phyloP scores from a whole-genome alignment of 2,797 vertebrate species.

The Cyclura pinguis region DNA sequence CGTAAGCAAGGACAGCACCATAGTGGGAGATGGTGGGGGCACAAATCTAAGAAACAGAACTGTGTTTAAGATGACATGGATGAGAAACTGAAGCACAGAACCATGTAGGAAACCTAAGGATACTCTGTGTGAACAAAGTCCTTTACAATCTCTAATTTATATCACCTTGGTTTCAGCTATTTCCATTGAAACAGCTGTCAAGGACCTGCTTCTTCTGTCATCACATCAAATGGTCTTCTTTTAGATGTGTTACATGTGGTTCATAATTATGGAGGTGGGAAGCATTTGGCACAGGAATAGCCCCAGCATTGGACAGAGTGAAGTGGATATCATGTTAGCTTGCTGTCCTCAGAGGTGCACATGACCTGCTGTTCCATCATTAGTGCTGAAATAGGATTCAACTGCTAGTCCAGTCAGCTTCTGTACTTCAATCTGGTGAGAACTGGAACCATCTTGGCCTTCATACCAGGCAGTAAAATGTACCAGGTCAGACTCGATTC shows the following conservation, averaged over 20 bases:
- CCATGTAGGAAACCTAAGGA: conserved; percentile 15
- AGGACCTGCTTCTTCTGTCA: background rate
- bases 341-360: background rate
- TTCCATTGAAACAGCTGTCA: background rate
- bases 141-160: conserved; percentile 28
- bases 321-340: too few relatives aligned
- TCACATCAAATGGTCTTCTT: conserved; percentile 16
- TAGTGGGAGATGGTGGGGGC: background rate
- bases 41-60: conserved; percentile 8
- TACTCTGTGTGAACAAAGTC: conserved; percentile 10
- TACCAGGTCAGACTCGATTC: background rate
- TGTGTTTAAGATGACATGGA: conserved; percentile 13
- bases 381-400: too few relatives aligned
- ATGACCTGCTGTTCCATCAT: background rate
- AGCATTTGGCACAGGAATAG: background rate
- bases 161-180: background rate
- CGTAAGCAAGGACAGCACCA: background rate
- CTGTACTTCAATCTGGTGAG: background rate
- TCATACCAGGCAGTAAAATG: background rate
- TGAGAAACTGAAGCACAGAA: conserved; percentile 28
- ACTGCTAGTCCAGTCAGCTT: background rate
- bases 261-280: background rate
- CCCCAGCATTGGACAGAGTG: background rate
- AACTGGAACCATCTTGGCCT: background rate
- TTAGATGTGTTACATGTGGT: background rate